Evolutionary conservation across 2,888 invertebrate species (phyloP).

Genomic region (Epirrita christyi): DNA sequence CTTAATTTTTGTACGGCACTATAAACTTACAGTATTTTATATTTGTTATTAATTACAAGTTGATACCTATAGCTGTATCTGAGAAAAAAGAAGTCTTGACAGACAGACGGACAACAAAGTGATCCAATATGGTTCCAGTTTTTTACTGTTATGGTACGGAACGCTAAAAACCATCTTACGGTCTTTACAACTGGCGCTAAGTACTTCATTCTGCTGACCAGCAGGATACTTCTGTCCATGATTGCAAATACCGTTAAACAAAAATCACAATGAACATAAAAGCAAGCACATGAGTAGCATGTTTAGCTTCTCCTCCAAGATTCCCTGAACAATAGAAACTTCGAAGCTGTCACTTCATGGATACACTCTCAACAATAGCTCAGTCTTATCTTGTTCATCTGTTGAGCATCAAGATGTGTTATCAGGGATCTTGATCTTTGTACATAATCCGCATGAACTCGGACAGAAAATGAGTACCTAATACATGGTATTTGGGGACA

Average conservation of each 20-base stretch:
- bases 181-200: constrained; percentile 20
- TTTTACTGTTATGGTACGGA: too few species aligned
- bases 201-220: constrained; percentile 33
- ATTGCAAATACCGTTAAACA: constrained; percentile 58
- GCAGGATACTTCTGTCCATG: constrained; percentile 32
- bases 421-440: constrained; percentile 52
- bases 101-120: too few species aligned
- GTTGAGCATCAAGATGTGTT: constrained; percentile 61
- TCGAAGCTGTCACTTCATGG: not conserved
- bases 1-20: too few species aligned
- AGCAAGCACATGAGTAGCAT: constrained; percentile 33
- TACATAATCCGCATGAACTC: constrained; percentile 57
- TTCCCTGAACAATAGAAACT: constrained; percentile 6
- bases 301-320: constrained; percentile 26
- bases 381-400: constrained; percentile 66
- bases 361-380: constrained; percentile 58
- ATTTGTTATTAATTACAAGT: too few species aligned
- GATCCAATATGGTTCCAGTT: too few species aligned
- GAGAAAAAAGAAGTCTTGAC: too few species aligned
- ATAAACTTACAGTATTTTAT: too few species aligned
- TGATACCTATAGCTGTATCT: too few species aligned
- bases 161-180: constrained; percentile 10
- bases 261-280: constrained; percentile 49
- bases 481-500: constrained; percentile 69
- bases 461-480: constrained; percentile 57